Base-by-base conservation (phyloP, 2,113 vertebrate species). In the Alligator sinensis region DNA sequence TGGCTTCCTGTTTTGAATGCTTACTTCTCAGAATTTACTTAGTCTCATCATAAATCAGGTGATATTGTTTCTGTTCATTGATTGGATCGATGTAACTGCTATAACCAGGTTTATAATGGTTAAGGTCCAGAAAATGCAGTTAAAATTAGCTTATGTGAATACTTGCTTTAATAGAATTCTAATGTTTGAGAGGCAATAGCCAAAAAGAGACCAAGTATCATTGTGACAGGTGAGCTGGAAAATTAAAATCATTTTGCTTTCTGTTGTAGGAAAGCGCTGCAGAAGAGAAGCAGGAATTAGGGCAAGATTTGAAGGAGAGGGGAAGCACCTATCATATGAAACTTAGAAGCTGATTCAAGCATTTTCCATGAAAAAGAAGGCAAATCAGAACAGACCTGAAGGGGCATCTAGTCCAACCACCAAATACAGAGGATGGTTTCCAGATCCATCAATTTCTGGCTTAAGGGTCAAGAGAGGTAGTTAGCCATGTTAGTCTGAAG, bases 331-430 rank as follows among this genome's bases (percentile, higher is more conserved):
- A 22, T 15, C 83, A 21, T 63, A 34, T 12, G 47, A 91, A 62
- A 27, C 58, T 68, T 64, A 58, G 75, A 68, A 57, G 47, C 57
- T 70, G n/a, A 74, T 76, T 64, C 76, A 68, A 19, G 70, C 0
- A 0, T 80, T 84, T 74, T 66, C 57, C 3, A 0, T 61, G 86
- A 62, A 8, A 1, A 61, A 92, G 82, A 74, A 54, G 25, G 64
- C 10, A n/a, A 59, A 90, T 25, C 0, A 0, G 17, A 61, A 27
- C 1, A 28, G 75, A 30, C 24, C n/a, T 62, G 86, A 47, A 8
- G 8, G 47, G 47, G 47, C 47, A 47, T 47, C 47, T 9, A 47
- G 47, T 47, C 47, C 47, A 47, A 9, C 47, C 47, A 47, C 47
- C 47, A 47, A 47, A 47, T 47, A 47, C 47, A 47, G 47, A 47